These are phyloP conservation scores for Gallinago undulata DNA, from an alignment of 2,113 vertebrate species.

Conservation along the genomic window DNA sequence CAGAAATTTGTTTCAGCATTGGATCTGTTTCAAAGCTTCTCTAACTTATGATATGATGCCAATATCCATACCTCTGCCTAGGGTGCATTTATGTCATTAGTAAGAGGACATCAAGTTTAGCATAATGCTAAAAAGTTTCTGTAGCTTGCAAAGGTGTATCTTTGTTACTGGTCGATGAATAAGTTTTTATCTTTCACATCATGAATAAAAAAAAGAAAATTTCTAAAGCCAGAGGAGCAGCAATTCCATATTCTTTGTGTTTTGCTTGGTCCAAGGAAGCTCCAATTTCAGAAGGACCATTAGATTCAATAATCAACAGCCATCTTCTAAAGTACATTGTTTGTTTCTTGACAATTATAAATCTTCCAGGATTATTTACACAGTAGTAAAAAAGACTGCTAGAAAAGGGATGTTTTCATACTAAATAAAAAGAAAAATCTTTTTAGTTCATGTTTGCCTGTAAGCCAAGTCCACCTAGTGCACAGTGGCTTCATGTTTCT, in stretches of 20 bases:
- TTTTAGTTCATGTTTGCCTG: neutral
- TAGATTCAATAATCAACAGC: neutral
- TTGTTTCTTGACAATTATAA: neutral
- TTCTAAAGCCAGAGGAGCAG: neutral
- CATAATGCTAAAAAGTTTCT: neutral
- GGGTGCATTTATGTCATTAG: neutral
- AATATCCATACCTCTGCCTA: neutral
- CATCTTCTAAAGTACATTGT: neutral
- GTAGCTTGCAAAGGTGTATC: neutral
- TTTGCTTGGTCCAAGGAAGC: neutral
- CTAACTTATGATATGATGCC: neutral
- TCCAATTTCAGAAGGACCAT: neutral
- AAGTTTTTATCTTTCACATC: neutral
- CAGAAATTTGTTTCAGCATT: constrained; percentile 7
- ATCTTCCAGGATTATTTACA: neutral
- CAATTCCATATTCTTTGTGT: neutral
- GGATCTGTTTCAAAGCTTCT: constrained; percentile 22
- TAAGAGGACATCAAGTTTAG: neutral
- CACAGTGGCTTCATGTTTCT: neutral
- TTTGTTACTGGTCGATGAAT: neutral
- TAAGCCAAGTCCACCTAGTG: neutral
- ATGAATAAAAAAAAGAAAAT: neutral
- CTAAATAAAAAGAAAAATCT: neutral
- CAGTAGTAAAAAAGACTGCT: neutral
- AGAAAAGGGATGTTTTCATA: neutral